Base-by-base conservation (phyloP, 1,140 invertebrate genomes). In the Drepana arcuata region DNA sequence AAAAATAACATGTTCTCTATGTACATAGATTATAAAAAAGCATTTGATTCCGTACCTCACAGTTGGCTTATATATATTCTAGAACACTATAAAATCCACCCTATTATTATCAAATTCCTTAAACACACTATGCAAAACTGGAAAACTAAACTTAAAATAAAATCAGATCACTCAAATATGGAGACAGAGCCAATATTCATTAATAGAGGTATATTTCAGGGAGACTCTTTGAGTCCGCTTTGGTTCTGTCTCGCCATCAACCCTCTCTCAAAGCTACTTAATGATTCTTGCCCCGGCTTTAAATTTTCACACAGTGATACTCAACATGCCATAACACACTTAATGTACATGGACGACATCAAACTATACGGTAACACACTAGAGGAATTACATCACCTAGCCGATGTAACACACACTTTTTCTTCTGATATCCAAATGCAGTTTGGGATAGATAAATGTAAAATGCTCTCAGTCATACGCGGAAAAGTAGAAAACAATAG, bases 401-500 rank as follows among this genome's bases (percentile, higher is more conserved):
- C 43, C 25, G 29, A 55, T 7, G 41, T 13, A 1, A 51, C 48
- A 10, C 25, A 15, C 32, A 12, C 16, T 7, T 49, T 40, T 30
- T 46, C 35, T 10, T 34, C 15, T 33, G 49, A 58, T 39, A 52
- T 53, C 0, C 29, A 48, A 21, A 57, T 51, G 45, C 4, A 48
- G 25, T 52, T 52, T 10, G 44, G 53, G 0, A 7, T 47, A 16
- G 41, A 56, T 11, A 56, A 61, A 42, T 56, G 52, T 16, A 52
- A 48, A 34, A 43, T 34, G 18, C n/a, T 60, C 14, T 33, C 56
- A 14, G 39, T 56, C 25, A 41, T 34, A 30, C 37, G 24, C 26
- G 43, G 49, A 7, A 50, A 48, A 35, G 10, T 13, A 24, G 13
- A 41, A 23, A 13, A 35, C 2, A 13, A 37, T 16, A 13, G n/a